phyloP scores from a whole-genome alignment of 2,888 invertebrate genomes.

The Lycia hirtaria region DNA sequence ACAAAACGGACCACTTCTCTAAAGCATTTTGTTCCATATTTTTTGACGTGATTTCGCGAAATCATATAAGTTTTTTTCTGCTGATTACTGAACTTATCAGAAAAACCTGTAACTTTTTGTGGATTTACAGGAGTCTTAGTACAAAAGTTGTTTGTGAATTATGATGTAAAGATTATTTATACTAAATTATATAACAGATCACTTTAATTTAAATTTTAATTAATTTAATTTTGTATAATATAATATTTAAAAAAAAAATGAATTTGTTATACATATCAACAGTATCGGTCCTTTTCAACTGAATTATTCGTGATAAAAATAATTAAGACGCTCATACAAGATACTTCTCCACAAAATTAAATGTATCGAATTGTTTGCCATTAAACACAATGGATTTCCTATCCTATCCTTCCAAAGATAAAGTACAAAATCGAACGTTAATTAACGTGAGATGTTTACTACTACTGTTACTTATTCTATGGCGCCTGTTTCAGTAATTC shows the following conservation, averaged over 20 bases:
- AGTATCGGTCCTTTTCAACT: slow-evolving; percentile 17
- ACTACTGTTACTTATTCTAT: too few relatives aligned
- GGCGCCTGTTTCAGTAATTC: slow-evolving; percentile 44
- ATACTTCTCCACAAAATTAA: slow-evolving; percentile 11
- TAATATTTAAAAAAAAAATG: neutral
- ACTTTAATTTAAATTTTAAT: too few relatives aligned
- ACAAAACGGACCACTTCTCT: too few relatives aligned
- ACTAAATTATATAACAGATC: too few relatives aligned
- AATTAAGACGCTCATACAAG: slow-evolving; percentile 25
- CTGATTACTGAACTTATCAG: too few relatives aligned
- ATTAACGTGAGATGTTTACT: slow-evolving; percentile 18
- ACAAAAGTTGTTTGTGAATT: too few relatives aligned
- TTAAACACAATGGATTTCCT: neutral
- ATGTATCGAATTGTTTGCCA: slow-evolving; percentile 8
- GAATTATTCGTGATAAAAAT: slow-evolving; percentile 16
- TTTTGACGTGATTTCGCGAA: too few relatives aligned
- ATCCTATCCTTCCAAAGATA: neutral
- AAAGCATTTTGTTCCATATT: too few relatives aligned
- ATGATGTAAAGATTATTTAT: too few relatives aligned
- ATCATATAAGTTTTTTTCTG: too few relatives aligned
- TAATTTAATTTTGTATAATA: neutral
- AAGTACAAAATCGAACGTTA: slow-evolving; percentile 5
- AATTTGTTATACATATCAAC: neutral
- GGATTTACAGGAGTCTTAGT: too few relatives aligned
- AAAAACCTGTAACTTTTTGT: too few relatives aligned